A percentile compares a stretch with the other conserved stretches of the same genome.
These are phyloP conservation scores for Brachionus asplanchnoidis DNA, from an alignment of 1,140 invertebrate genomes.

Conservation along the genomic window DNA sequence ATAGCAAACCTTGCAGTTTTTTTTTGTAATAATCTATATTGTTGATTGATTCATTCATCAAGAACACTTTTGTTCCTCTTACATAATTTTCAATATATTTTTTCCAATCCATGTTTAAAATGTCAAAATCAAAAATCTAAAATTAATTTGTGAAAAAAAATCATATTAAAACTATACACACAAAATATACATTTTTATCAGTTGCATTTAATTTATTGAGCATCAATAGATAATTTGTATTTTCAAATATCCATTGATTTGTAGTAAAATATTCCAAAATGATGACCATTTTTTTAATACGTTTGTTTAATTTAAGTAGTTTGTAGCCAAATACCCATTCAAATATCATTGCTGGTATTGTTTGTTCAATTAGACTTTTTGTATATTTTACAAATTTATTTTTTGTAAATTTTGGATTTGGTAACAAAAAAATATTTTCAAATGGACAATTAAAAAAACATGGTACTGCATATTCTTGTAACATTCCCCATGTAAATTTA, in stretches of 20 bases:
- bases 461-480: slow-evolving; percentile 34
- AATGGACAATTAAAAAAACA: slow-evolving; percentile 52
- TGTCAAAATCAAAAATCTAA: slow-evolving; percentile 51
- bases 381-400: slow-evolving; percentile 41
- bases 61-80: slow-evolving; percentile 51
- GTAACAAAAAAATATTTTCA: slow-evolving; percentile 49
- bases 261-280: slow-evolving; percentile 73
- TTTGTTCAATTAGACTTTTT: slow-evolving; percentile 48
- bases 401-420: slow-evolving; percentile 51
- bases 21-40: slow-evolving; percentile 13
- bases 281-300: slow-evolving; percentile 67
- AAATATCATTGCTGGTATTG: slow-evolving; percentile 53
- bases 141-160: too few species aligned
- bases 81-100: slow-evolving; percentile 52
- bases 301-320: slow-evolving; percentile 73
- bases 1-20: background rate
- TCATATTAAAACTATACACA: too few species aligned
- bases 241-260: slow-evolving; percentile 74
- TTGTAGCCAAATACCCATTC: slow-evolving; percentile 59
- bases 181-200: slow-evolving; percentile 46
- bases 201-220: slow-evolving; percentile 58
- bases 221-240: slow-evolving; percentile 67
- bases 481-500: slow-evolving; percentile 42
- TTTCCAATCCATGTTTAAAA: slow-evolving; percentile 49
- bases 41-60: slow-evolving; percentile 51